Evolutionary conservation across 1,140 invertebrate genomes (phyloP), one percentile per base, ranked within the genome.

Genomic region (Drosophila sproati): DNA sequence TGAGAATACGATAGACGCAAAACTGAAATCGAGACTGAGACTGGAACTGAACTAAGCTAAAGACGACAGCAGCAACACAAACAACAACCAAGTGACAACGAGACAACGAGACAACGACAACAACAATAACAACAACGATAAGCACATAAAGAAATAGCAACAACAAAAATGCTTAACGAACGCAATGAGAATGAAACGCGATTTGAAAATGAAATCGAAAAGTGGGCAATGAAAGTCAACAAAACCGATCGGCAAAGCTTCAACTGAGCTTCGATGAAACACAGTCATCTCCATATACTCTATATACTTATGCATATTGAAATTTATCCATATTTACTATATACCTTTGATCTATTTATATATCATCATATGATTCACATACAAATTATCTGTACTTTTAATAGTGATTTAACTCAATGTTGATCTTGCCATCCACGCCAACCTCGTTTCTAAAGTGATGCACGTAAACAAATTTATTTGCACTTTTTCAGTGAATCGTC

Each of bases 111-210:
- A 37, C 4, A 69, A 37, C 12, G 41, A 37, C 4, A 69, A 37
- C 12, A 62, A 48, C 48, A 20, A 51, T 20, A 20, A 20, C 20
- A 20, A 52, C 43, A 51, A 34, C 31, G 63, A 68, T 37, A 60
- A 73, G 31, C 54, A 43, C 50, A n/a, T 8, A 39, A 47, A 56
- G 10, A 37, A 50, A 37, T 2, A 69, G 31, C 12, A 59, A 52
- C 28, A 43, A 60, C 32, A 67, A 48, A 51, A 41, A 55, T 54
- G 62, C 63, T 51, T 43, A 37, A 52, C 70, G 62, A 81, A 75
- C 64, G 70, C 62, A 64, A 57, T 59, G 78, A 86, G 78, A 85
- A 85, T 86, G 52, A 69, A 85, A 62, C 70, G 55, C 66, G 71
- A 61, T 74, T 82, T 86, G 68, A 45, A 86, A 82, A 47, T 41